Percentiles rank a stretch among this genome's conserved stretches.
Conservation (phyloP, 1,140 invertebrate genomes). For the Hesperophylax magnus region DNA sequence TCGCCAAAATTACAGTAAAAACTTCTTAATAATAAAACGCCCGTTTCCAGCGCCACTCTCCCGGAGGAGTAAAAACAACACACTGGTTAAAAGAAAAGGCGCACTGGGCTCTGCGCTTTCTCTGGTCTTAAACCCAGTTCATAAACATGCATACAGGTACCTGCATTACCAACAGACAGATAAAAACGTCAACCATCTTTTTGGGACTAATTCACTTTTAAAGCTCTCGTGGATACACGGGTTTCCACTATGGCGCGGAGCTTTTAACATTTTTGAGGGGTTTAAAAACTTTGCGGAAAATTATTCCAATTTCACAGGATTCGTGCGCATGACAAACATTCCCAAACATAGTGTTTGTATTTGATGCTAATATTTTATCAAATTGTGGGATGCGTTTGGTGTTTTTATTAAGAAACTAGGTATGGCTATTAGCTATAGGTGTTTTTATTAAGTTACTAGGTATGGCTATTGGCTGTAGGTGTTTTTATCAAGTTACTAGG, state of each 20-base stretch:
- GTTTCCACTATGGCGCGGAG: constrained; percentile 41
- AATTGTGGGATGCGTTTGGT: background rate
- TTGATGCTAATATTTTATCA: background rate
- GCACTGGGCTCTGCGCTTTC: background rate
- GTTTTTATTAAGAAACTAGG: too few species aligned
- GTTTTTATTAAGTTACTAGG: too few species aligned
- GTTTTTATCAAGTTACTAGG: too few species aligned
- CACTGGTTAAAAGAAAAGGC: background rate
- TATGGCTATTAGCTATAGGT: too few species aligned
- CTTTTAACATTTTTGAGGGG: constrained; percentile 36
- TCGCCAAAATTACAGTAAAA: too few species aligned
- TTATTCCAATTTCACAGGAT: constrained; percentile 32
- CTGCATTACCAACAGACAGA: constrained; percentile 48
- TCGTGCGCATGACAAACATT: background rate
- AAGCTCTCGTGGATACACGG: constrained; percentile 46
- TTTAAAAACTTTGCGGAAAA: constrained; percentile 38
- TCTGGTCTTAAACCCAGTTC: background rate
- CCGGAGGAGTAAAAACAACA: background rate
- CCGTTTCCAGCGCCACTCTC: background rate
- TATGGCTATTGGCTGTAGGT: too few species aligned
- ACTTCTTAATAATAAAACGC: too few species aligned
- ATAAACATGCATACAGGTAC: constrained; percentile 30
- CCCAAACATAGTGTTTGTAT: background rate
- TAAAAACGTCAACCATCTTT: constrained; percentile 51
- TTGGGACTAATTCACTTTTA: constrained; percentile 53